Conservation (phyloP, 1,140 invertebrate species). For the Nasonia longicornis region DNA sequence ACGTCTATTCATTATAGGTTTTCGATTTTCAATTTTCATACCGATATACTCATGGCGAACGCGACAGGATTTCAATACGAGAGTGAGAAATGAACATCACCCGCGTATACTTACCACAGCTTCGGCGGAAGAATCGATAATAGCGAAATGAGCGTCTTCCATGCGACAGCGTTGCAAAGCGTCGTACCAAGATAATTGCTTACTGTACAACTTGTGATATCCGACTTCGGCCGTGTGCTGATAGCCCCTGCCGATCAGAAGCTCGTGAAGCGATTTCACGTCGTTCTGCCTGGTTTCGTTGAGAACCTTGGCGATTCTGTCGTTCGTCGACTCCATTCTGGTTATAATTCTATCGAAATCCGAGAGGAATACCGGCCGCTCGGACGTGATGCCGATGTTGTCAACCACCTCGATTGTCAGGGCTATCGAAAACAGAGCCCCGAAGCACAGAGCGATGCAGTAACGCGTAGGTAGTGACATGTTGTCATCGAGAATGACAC, state of each 20-base stretch:
- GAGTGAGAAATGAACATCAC: not conserved
- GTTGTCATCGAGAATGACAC: too few relatives aligned
- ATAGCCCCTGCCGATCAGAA: constrained; percentile 53
- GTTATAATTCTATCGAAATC: not conserved
- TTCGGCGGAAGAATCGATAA: constrained; percentile 57
- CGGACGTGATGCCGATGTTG: not conserved
- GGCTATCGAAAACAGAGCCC: not conserved
- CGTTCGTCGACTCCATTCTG: constrained; percentile 4
- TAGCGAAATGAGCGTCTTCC: constrained; percentile 51
- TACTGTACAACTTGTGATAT: constrained; percentile 60
- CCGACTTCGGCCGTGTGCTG: constrained; percentile 54
- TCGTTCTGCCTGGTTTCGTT: constrained; percentile 2
- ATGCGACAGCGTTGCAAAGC: constrained; percentile 61
- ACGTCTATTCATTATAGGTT: not conserved
- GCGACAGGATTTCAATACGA: too few relatives aligned
- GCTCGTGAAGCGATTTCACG: not conserved
- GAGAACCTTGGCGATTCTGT: constrained; percentile 2
- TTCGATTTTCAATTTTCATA: too few relatives aligned
- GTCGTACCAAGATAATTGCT: constrained; percentile 58
- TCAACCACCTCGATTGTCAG: not conserved
- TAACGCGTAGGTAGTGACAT: not conserved
- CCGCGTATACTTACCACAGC: constrained; percentile 48
- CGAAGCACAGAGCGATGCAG: not conserved
- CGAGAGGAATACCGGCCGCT: not conserved
- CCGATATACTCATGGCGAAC: too few relatives aligned